A percentile compares a stretch with the other conserved stretches of the same genome.
Evolutionary conservation across 2,797 vertebrate genomes (phyloP).

Genomic region (Gobio occitaniae): DNA sequence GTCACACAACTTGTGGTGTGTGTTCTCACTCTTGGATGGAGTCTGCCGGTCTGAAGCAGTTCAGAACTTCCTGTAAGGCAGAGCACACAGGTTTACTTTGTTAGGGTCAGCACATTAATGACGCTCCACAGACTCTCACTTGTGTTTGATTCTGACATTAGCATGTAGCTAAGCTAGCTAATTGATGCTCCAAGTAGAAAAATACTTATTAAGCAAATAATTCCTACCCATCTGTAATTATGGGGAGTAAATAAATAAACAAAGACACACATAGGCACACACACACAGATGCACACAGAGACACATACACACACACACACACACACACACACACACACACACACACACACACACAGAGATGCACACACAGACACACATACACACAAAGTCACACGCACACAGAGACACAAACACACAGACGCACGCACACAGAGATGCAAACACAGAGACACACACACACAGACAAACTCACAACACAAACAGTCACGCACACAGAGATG

Average conservation of each 20-base stretch:
- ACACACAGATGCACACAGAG: no score
- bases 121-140: not conserved
- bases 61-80: slow-evolving; percentile 66
- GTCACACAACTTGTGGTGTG: slow-evolving; percentile 40
- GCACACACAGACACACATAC: no score
- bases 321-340: no score
- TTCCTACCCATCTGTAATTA: not conserved
- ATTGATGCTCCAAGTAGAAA: not conserved
- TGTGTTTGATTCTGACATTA: not conserved
- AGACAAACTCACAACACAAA: no score
- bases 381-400: no score
- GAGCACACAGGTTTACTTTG: slow-evolving; percentile 30
- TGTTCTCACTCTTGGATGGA: slow-evolving; percentile 55
- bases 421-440: no score
- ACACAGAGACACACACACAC: no score
- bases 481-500: no score
- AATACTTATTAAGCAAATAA: not conserved
- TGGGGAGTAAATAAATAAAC: not conserved
- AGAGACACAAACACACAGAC: no score
- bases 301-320: no score
- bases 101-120: not conserved
- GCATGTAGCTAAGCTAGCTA: not conserved
- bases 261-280: no score
- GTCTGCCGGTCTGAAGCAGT: slow-evolving; percentile 64
- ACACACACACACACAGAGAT: no score